Evolutionary conservation across 2,888 invertebrate genomes (phyloP), one percentile per base, ranked within the genome.

Genomic region (Catocala fraxini): DNA sequence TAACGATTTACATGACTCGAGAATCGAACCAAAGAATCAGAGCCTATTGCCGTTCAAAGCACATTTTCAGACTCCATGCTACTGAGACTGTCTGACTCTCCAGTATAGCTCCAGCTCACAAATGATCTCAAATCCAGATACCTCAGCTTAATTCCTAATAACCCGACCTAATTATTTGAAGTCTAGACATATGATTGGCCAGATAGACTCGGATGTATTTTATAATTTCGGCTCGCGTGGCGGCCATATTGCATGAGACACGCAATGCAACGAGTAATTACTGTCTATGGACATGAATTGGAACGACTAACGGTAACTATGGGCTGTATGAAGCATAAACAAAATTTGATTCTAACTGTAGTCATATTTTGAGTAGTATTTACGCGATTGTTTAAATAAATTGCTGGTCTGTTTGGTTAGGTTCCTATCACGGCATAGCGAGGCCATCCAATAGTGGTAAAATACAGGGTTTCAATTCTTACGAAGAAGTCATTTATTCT

Each of bases 291-390:
- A 71, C 59, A 63, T 62, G 72, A 74, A 74, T 60, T 59, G 56
- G 75, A 66, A 59, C 74, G 57, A 58, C 45, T 72, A 75, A 66
- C 74, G 65, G 74, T 62, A 54, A 66, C 70, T 73, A 66, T 70
- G 75, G 75, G 65, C 39, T n/a, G 43, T 49, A 41, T 56, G 48
- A 56, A 1, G 13, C 13, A 56, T 15, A 39, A 15, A 47, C 47
- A 25, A 9, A 54, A 54, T 54, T 45, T 13, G 0, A 12, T 5
- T 11, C 10, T 51, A 39, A n/a, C 11, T 39, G 39, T 39, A 12
- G 41, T 51, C n/a, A 39, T 51, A 12, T 39, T 51, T 39, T 6
- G 6, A 39, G 35, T 25, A 25, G 4, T 25, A 25, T 25, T 25
- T 25, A 25, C 25, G 25, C 25, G 25, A 25, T 25, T 25, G 25